Evolutionary conservation across 2,797 vertebrate genomes (phyloP), one percentile per base, ranked within the genome.

Genomic region (Paguma larvata): DNA sequence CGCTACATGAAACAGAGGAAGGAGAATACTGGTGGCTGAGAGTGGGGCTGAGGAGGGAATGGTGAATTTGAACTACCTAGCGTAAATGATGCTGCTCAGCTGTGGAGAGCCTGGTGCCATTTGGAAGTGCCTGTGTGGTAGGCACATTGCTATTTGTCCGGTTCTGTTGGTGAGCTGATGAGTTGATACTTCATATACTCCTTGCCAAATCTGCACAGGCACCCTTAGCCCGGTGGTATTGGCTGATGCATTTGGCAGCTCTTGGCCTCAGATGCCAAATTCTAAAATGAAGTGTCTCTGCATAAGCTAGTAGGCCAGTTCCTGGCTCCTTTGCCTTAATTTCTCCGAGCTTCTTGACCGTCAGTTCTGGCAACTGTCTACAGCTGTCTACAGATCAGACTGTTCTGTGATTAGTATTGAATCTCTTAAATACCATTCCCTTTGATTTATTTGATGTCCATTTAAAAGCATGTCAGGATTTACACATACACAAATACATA

Each of bases 231-330:
- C 27, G 34, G 10, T n/a, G 15, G 12, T 21, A 19, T 59, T 94
- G 86, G 97, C 85, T 92, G 92, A 94, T 93, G 85, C 84, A 70
- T 94, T 97, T 96, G 96, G 97, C 96, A 97, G 95, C 96, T 98
- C 97, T 92, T 92, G 77, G 25, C 91, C 77, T 94, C 96, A 97
- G 51, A 93, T 95, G 95, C 97, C 72, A 85, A 90, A 80, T 96
- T 93, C 94, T 97, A 75, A 94, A 96, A 93, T 96, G 63, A 23
- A 97, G 82, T 88, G 95, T 97, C 96, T 91, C 89, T 96, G 48
- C 51, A 3, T 2, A 97, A 94, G 93, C 84, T 68, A 16, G 6
- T 53, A 62, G 44, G 77, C 96, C 95, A 83, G 44, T 95, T 97
- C 59, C 95, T 94, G 92, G 67, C 90, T 97, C 94, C 94, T 97